phyloP scores from a whole-genome alignment of 2,797 vertebrate genomes.

The Esox lucius region DNA sequence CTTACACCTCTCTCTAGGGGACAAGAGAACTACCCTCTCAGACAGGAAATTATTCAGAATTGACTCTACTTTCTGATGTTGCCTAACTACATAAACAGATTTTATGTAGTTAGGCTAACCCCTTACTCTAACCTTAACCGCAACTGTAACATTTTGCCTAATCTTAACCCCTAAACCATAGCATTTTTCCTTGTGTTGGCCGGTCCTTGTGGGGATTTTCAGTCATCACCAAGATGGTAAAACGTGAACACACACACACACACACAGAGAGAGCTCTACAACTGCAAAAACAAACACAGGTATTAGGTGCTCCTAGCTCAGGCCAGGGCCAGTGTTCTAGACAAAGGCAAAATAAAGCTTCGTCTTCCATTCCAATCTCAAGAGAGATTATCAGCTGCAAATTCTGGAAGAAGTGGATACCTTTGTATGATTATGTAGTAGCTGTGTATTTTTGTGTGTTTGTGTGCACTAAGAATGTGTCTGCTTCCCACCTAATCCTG shows the following conservation, averaged over 20 bases:
- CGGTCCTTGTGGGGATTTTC: too few species aligned
- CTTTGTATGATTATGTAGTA: background rate
- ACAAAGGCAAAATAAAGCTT: slow-evolving; percentile 65
- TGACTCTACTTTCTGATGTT: too few species aligned
- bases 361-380: slow-evolving; percentile 21
- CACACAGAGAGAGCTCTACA: background rate
- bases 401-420: background rate
- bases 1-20: background rate
- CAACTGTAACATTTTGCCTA: too few species aligned
- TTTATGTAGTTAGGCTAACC: too few species aligned
- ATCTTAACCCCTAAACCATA: too few species aligned
- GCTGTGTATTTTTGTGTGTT: slow-evolving; percentile 25
- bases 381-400: slow-evolving; percentile 46
- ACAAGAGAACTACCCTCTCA: background rate
- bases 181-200: too few species aligned
- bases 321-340: slow-evolving; percentile 46
- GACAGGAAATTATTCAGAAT: background rate
- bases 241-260: background rate
- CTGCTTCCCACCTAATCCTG: slow-evolving; percentile 59
- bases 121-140: too few species aligned
- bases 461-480: slow-evolving; percentile 49
- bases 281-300: slow-evolving; percentile 63
- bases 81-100: too few species aligned
- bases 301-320: slow-evolving; percentile 45
- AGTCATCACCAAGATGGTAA: background rate